Conservation (phyloP, 2,113 vertebrate genomes). For the Mirounga angustirostris region DNA sequence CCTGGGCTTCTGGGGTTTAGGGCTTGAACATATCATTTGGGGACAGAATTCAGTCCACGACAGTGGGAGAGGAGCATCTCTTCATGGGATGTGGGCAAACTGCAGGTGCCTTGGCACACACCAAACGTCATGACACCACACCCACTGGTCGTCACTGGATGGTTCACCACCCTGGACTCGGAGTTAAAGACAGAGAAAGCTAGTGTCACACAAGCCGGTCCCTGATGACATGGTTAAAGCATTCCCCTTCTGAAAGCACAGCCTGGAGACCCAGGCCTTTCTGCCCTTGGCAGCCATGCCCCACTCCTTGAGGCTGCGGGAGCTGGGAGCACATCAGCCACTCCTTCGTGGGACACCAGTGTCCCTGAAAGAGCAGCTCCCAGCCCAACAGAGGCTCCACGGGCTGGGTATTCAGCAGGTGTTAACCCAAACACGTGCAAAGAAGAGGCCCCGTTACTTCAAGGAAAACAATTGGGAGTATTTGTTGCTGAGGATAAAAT, state of each 20-base stretch:
- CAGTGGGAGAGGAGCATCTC: not conserved
- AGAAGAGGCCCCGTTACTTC: not conserved
- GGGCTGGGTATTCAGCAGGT: not conserved
- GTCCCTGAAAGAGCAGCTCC: not conserved
- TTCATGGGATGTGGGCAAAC: not conserved
- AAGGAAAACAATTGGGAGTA: not conserved
- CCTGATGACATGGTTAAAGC: too few relatives aligned
- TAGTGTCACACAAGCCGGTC: not conserved
- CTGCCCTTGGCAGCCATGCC: not conserved
- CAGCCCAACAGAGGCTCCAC: not conserved
- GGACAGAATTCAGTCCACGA: not conserved
- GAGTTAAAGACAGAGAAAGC: not conserved
- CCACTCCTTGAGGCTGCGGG: accelerated
- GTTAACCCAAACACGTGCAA: accelerated
- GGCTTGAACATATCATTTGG: accelerated
- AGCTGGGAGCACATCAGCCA: accelerated
- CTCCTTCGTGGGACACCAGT: not conserved
- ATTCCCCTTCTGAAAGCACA: not conserved
- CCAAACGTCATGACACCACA: too few relatives aligned
- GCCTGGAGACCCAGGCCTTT: too few relatives aligned
- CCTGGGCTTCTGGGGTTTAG: too few relatives aligned
- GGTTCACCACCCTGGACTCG: not conserved
- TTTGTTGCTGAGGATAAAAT: not conserved
- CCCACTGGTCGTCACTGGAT: too few relatives aligned
- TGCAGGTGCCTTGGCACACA: not conserved